Percentiles rank a stretch among this genome's conserved stretches.
phyloP scores from a whole-genome alignment of 1,140 invertebrate genomes.

The Conus ventricosus region DNA sequence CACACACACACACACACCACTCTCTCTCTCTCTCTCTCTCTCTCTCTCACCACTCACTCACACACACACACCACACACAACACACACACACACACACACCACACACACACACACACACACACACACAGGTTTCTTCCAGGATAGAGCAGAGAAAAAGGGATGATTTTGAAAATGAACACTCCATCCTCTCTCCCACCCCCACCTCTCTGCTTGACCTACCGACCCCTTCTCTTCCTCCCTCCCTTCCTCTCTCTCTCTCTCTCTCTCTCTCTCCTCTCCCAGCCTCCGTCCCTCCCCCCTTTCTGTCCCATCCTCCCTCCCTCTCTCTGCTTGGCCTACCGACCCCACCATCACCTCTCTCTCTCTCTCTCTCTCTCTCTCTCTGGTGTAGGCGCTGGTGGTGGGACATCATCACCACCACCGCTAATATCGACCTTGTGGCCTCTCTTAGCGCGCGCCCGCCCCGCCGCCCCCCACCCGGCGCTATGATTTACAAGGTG shows the following conservation, averaged over 20 bases:
- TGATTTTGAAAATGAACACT: too few relatives aligned
- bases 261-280: not conserved
- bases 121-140: not conserved
- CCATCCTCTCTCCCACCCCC: too few relatives aligned
- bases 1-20: not conserved
- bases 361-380: not conserved
- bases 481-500: slow-evolving; percentile 18
- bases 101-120: not conserved
- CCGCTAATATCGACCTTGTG: not conserved
- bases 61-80: too few relatives aligned
- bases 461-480: not conserved
- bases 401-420: not conserved
- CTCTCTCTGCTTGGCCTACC: not conserved
- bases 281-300: not conserved
- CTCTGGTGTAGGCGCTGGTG: not conserved
- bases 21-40: not conserved
- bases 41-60: too few relatives aligned
- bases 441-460: not conserved
- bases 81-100: not conserved
- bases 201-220: not conserved
- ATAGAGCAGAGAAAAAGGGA: not conserved
- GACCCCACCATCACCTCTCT: too few relatives aligned
- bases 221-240: not conserved
- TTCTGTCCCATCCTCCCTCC: not conserved
- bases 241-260: not conserved